phyloP scores from a whole-genome alignment of 2,797 vertebrate genomes.

The Falco novaeseelandiae region DNA sequence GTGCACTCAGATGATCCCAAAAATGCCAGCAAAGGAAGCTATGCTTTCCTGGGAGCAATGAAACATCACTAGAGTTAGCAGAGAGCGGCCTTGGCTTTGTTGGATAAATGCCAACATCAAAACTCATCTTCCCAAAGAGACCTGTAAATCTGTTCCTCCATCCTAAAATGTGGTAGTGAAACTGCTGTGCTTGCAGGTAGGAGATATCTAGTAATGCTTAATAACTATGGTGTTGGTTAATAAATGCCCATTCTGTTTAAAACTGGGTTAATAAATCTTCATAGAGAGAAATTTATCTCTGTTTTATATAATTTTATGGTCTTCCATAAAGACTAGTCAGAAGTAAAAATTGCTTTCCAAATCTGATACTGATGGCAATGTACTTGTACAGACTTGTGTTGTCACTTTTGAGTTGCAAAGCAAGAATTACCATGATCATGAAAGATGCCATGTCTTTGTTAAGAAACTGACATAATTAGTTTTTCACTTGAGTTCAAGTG shows the following conservation, averaged over 20 bases:
- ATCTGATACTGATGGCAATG: background rate
- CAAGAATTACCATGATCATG: background rate
- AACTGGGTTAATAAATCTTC: background rate
- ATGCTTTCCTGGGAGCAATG: background rate
- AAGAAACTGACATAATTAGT: background rate
- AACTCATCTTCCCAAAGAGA: background rate
- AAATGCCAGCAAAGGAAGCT: background rate
- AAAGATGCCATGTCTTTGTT: background rate
- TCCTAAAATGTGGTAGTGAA: background rate
- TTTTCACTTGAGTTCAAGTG: background rate
- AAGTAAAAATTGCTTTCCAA: background rate
- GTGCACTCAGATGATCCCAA: background rate
- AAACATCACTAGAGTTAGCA: background rate
- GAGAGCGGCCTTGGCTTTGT: fast-evolving
- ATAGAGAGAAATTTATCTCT: background rate
- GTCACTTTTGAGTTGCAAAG: background rate
- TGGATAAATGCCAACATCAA: background rate
- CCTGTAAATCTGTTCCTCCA: background rate
- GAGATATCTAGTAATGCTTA: background rate
- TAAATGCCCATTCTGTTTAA: background rate
- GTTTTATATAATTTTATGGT: background rate
- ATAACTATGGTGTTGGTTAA: background rate
- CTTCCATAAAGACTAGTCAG: background rate
- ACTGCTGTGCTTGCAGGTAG: background rate
- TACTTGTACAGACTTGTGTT: background rate